A percentile compares a stretch with the other conserved stretches of the same genome.
Evolutionary conservation across 2,113 vertebrate genomes (phyloP).

Genomic region (Trogon surrucura): DNA sequence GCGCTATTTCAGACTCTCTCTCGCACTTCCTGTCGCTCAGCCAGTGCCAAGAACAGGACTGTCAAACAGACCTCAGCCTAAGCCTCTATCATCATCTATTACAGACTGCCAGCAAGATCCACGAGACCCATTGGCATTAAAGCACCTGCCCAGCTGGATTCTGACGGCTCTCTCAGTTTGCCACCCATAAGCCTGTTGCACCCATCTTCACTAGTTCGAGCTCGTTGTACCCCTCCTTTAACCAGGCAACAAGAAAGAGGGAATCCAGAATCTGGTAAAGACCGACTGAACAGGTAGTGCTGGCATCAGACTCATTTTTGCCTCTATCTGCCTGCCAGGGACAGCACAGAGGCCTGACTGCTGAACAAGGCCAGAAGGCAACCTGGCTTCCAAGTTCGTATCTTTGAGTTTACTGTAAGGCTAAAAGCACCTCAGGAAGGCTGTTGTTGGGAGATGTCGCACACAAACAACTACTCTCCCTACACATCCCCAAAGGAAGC

Average conservation of each 20-base stretch:
- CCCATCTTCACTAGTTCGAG: not conserved
- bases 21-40: not conserved
- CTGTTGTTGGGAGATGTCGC: not conserved
- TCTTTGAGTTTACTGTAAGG: not conserved
- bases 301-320: not conserved
- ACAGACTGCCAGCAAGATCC: not conserved
- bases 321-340: not conserved
- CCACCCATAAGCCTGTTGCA: not conserved
- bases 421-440: not conserved
- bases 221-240: not conserved
- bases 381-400: not conserved
- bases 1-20: not conserved
- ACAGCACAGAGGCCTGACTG: not conserved
- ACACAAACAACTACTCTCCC: not conserved
- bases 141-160: constrained; percentile 4
- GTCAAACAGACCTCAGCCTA: constrained; percentile 9
- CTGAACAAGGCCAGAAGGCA: not conserved
- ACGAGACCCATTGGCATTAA: not conserved
- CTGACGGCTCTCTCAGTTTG: not conserved
- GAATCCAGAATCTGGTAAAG: not conserved
- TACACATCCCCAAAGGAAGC: not conserved
- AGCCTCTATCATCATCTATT: not conserved
- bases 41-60: constrained; percentile 6
- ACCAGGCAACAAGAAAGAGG: constrained; percentile 2
- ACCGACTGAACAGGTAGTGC: not conserved